phyloP scores from a whole-genome alignment of 2,888 invertebrate species.

The Ctena decussata region DNA sequence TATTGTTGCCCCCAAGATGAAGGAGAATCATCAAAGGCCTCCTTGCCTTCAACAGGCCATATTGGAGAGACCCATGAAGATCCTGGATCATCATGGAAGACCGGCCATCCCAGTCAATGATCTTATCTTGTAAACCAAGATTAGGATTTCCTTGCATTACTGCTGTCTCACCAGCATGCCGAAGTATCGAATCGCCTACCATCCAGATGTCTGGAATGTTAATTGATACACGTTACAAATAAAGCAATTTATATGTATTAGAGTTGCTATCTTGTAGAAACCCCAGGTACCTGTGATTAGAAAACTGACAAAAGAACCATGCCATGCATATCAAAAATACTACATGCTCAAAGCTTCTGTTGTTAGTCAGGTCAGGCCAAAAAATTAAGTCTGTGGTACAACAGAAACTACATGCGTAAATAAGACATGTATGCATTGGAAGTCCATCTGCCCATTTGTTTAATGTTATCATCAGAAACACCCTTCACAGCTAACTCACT shows the following conservation, averaged over 20 bases:
- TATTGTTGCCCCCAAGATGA: neutral
- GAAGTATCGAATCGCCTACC: neutral
- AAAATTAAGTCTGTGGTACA: too few relatives aligned
- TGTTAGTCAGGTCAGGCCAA: too few relatives aligned
- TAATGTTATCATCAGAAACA: neutral
- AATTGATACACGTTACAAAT: too few relatives aligned
- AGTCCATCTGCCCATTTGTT: constrained; percentile 9
- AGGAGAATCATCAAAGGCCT: neutral
- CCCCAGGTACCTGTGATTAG: too few relatives aligned
- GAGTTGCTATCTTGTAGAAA: too few relatives aligned
- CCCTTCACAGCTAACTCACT: neutral
- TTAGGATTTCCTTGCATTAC: neutral
- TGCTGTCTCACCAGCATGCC: neutral
- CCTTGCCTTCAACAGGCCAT: neutral
- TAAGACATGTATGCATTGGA: neutral
- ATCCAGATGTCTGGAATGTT: neutral
- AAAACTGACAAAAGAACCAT: too few relatives aligned
- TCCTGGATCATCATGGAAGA: neutral
- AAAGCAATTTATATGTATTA: too few relatives aligned
- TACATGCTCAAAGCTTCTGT: too few relatives aligned
- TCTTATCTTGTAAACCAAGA: neutral
- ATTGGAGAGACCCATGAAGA: neutral
- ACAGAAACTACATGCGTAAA: neutral
- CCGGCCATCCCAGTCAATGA: neutral
- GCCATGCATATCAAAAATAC: too few relatives aligned